Evolutionary conservation across 1,140 invertebrate species (phyloP), one percentile per base, ranked within the genome.

Genomic region (Hyposmocoma kahamanoa): DNA sequence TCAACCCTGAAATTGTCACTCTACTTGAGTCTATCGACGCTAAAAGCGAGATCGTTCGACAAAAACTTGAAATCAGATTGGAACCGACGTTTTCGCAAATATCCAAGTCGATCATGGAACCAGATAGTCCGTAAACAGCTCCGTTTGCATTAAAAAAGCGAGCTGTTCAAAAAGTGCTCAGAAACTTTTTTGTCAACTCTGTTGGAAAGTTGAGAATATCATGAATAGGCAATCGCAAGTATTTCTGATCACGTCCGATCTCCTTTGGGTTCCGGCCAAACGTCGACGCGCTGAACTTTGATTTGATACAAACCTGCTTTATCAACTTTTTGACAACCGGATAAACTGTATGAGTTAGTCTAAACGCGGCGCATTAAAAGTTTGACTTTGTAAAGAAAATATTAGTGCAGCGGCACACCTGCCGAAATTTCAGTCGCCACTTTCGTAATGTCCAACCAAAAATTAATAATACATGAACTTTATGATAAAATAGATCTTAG

Each of bases 181-280:
- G 42, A 41, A 52, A 58, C 36, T 58, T 53, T 53, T 45, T 47
- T 50, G 45, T 50, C 26, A 43, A 50, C 18, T 21, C 22, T 30
- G 42, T 49, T 34, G 44, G 22, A 59, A 67, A 67, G 50, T 63
- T 52, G 24, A 51, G 53, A 26, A 45, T 59, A 51, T 52, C 62
- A 66, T 74, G 75, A 74, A 76, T 71, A 75, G 76, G 66, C 67
- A 76, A 72, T 75, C 61, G 55, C 54, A 42, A 62, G 53, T 60
- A 69, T 75, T 74, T 76, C 72, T 62, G 66, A 72, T 72, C 76
- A 80, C 73, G 70, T 73, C 28, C 41, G 34, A 28, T n/a, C 44
- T 63, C 69, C 52, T 36, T 67, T 73, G 73, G 73, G 67, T 50
- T 54, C 50, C 50, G 53, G 68, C 72, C 74, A 73, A 74, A 45